Evolutionary conservation across 2,113 vertebrate species (phyloP), one percentile per base, ranked within the genome.

Genomic region (Struthidea cinerea): DNA sequence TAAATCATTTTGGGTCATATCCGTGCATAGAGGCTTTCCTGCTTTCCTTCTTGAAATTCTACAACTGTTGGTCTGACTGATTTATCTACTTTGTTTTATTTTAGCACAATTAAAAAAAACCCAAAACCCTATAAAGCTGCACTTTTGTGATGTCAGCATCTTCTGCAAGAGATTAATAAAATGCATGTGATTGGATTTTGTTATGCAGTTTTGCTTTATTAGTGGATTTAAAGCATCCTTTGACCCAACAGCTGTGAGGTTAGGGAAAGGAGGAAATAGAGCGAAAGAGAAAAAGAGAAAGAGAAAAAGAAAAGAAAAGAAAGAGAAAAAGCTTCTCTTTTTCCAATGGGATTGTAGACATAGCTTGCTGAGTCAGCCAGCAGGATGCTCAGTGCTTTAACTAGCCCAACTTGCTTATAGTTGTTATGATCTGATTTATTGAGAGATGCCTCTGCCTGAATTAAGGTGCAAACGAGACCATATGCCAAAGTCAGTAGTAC

Each of bases 191-290:
- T 81, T 88, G 67, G 13, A 46, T 77, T 81, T 94, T 92, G 13
- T 47, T 94, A 44, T 59, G 83, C 33, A 78, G 49, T 89, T 94
- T 90, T 92, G 30, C 65, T 70, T 81, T 75, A 89, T 94, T 74
- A 77, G 24, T 67, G 67, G 39, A 77, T 96, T 95, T 95, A 91
- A 93, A 85, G 23, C 44, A 87, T 89, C 37, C 41, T 93, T 85
- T 96, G 93, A 89, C 90, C 95, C 55, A 90, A 59, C 93, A 95
- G 78, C 91, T 96, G 89, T 85, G 85, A 83, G 78, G 55, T 80
- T 77, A 83, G 16, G 37, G 59, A 86, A 49, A 68, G 42, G 47
- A 84, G 56, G 89, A 89, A 90, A 83, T 32, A 76, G 6, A 94
- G 6, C 17, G n/a, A n/a, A n/a, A n/a, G n/a, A n/a, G n/a, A n/a